Evolutionary conservation across 2,113 vertebrate species (phyloP), one percentile per base, ranked within the genome.

Genomic region (Bufo gargarizans): DNA sequence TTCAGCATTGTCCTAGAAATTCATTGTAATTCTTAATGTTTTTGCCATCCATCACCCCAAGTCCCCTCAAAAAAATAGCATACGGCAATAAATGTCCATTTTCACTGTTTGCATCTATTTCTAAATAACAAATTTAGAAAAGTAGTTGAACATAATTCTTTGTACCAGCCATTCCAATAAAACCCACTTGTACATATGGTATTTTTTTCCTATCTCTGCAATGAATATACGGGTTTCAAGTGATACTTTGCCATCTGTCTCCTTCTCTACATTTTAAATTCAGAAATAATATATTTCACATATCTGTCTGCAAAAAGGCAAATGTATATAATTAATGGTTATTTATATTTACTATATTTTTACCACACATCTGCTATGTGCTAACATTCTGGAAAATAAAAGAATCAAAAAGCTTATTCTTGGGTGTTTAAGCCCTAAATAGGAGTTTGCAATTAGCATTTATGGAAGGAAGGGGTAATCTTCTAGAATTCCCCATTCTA

Each of bases 271-370:
- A 67, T 55, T 67, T 79, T 69, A 67, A 55, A 79, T 55, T 79
- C 77, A 79, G 63, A 86, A 79, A 69, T 78, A 33, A 86, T 50
- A 78, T 77, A 79, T 69, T 79, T 79, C 59, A 79, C 61, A 80
- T 86, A 86, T 63, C 85, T 86, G 85, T 86, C 85, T 80, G 76
- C 85, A 80, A 55, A 86, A 80, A 86, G 76, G 61, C 77, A 86
- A 79, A 86, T 86, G 76, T 78, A 79, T 86, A 67, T 86, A 78
- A 86, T 85, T 72, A 86, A 86, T 80, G 56, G 85, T 55, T 79
- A 86, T 80, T 86, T 86, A 79, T 86, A 86, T 86, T 86, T 86
- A 63, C 61, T 86, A 65, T 86, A 78, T 86, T 86, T 86, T 86
- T 86, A 86, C 61, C 85, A 65, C 53, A 33, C 85, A 86, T 86